phyloP scores from a whole-genome alignment of 2,113 vertebrate genomes.

The Engystomops pustulosus region DNA sequence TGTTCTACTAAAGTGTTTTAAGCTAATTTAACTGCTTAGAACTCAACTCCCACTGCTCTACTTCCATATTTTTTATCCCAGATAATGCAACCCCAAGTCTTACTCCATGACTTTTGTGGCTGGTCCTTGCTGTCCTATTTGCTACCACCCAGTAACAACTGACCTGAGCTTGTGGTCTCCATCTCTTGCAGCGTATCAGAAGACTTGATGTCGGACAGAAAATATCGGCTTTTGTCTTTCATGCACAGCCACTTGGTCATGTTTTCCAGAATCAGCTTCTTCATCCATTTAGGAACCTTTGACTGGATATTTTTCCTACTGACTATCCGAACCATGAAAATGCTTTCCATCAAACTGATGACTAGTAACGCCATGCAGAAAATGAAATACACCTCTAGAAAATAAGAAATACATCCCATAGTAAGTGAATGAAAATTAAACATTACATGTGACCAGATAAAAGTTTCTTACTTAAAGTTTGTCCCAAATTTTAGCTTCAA shows the following conservation, averaged over 20 bases:
- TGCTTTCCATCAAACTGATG: slow-evolving; percentile 91
- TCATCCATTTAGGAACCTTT: slow-evolving; percentile 86
- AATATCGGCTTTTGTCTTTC: not conserved
- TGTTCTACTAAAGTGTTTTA: no score
- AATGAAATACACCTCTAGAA: slow-evolving; percentile 90
- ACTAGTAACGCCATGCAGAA: slow-evolving; percentile 97
- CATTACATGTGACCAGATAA: no score
- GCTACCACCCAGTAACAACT: no score
- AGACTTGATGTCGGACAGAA: not conserved
- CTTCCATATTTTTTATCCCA: no score
- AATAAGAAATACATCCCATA: not conserved
- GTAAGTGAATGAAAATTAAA: not conserved
- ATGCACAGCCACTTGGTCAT: slow-evolving; percentile 52
- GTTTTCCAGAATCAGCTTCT: slow-evolving; percentile 80
- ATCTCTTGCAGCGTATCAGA: not conserved
- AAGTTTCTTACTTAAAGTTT: no score
- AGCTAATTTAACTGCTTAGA: no score
- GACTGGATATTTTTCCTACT: slow-evolving; percentile 93
- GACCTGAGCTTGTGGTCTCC: not conserved
- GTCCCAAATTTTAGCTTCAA: no score
- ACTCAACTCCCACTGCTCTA: no score
- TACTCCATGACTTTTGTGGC: no score
- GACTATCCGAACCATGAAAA: slow-evolving; percentile 89
- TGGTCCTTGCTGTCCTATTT: no score
- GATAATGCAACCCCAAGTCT: no score